Conservation (phyloP, 2,113 vertebrate species). For the Sarotherodon lohbergeri region DNA sequence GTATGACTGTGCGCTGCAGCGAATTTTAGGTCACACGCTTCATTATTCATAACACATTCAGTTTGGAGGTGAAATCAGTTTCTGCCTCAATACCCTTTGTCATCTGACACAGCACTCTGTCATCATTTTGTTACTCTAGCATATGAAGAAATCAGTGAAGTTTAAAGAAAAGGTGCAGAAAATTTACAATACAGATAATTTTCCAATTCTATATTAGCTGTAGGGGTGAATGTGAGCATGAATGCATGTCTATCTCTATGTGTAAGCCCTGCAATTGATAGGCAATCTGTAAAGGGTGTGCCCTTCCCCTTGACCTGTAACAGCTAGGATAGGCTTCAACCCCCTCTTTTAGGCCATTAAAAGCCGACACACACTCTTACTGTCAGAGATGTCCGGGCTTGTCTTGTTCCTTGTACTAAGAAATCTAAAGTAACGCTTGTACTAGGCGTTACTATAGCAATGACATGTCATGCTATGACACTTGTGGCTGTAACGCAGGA, state of each 20-base stretch:
- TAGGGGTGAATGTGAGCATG: too few species aligned
- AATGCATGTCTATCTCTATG: not conserved
- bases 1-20: conserved; percentile 9
- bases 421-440: not conserved
- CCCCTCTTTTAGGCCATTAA: not conserved
- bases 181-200: not conserved
- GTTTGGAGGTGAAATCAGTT: conserved; percentile 39
- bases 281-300: not conserved
- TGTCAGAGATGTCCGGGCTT: not conserved
- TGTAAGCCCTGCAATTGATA: not conserved
- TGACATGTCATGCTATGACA: not conserved
- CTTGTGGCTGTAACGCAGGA: not conserved
- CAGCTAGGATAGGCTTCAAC: not conserved
- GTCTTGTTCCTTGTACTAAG: not conserved
- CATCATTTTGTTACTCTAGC: not conserved
- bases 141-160: not conserved
- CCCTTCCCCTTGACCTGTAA: not conserved
- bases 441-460: not conserved
- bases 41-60: conserved; percentile 48
- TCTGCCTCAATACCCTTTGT: conserved; percentile 24
- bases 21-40: conserved; percentile 57
- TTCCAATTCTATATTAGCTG: not conserved
- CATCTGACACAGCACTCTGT: not conserved
- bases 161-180: not conserved
- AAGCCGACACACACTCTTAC: not conserved